Conservation (phyloP, 2,888 invertebrate genomes). For the Oligia fasciuncula region DNA sequence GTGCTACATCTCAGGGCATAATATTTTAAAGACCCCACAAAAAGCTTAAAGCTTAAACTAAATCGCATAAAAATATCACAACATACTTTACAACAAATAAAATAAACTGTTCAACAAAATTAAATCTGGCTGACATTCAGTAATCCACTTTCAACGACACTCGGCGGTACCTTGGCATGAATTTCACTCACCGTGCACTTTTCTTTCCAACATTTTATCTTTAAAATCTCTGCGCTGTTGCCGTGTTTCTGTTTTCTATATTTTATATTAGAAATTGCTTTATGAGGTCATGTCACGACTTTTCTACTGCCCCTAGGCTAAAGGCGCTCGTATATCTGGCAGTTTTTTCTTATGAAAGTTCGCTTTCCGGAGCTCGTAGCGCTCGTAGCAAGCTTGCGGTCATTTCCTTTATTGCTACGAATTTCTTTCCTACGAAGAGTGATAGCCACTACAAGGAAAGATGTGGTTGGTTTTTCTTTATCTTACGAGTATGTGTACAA, state of each 20-base stretch:
- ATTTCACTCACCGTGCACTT: slow-evolving; percentile 45
- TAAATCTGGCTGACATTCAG: slow-evolving; percentile 46
- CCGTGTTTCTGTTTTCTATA: slow-evolving; percentile 30
- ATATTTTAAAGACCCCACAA: background rate
- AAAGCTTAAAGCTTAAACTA: background rate
- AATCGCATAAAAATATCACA: background rate
- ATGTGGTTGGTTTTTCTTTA: slow-evolving; percentile 9
- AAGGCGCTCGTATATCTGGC: slow-evolving; percentile 18
- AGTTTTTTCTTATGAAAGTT: slow-evolving; percentile 25
- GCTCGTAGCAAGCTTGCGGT: slow-evolving; percentile 44
- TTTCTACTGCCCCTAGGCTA: slow-evolving; percentile 9
- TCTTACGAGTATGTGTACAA: background rate
- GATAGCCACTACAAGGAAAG: background rate
- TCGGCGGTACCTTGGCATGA: slow-evolving; percentile 46
- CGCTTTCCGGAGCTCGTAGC: slow-evolving; percentile 35
- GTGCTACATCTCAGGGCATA: background rate
- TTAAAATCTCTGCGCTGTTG: slow-evolving; percentile 22
- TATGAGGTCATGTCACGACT: slow-evolving; percentile 8
- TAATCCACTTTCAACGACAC: slow-evolving; percentile 40
- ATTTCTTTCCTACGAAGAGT: slow-evolving; percentile 28
- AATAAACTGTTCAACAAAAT: slow-evolving; percentile 41
- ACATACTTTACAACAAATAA: slow-evolving; percentile 28
- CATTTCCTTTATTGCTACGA: slow-evolving; percentile 35
- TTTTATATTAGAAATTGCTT: slow-evolving; percentile 26
- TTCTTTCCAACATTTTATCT: slow-evolving; percentile 53